Evolutionary conservation across 2,113 vertebrate species (phyloP), one percentile per base, ranked within the genome.

Genomic region (Maccullochella peelii): DNA sequence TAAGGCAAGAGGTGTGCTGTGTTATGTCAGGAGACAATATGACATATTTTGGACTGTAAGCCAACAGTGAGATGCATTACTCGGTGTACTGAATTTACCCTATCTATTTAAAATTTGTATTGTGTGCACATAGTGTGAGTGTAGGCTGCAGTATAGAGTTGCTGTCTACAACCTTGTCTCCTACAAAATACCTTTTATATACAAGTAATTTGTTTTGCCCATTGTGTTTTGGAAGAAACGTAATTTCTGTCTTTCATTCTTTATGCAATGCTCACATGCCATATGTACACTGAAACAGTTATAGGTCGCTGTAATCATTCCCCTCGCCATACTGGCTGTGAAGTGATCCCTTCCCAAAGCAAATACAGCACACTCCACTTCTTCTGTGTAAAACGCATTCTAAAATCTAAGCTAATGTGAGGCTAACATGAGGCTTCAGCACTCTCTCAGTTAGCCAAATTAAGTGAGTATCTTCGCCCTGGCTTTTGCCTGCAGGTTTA

Each of bases 11-110:
- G 85, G 80, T 85, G 89, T 80, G 87, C 71, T 33, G 80, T 18
- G 52, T 90, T 86, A 90, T 91, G 82, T 79, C 50, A 70, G 82
- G 85, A 88, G 84, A 90, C 86, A 86, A 47, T 80, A 11, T 91
- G 86, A 88, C 91, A 92, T 75, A 83, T 91, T 90, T 89, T 91
- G 84, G 80, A 87, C 83, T 85, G 89, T 66, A 66, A 87, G 90
- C 70, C 85, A 71, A 79, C 75, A 81, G 81, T 68, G 87, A 78
- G 83, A 80, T 80, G 83, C 82, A 83, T 84, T 89, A 81, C 69
- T 84, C 67, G 2, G 16, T 85, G 78, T n/a, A 72, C 66, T 86
- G 84, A 57, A 80, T 90, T 84, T 69, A 77, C 74, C 47, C 6
- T 15, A 77, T 78, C 78, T 81, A 83, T 88, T 84, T 77, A 86